Evolutionary conservation across 1,140 invertebrate genomes (phyloP).

Genomic region (Zaprionus vittiger): DNA sequence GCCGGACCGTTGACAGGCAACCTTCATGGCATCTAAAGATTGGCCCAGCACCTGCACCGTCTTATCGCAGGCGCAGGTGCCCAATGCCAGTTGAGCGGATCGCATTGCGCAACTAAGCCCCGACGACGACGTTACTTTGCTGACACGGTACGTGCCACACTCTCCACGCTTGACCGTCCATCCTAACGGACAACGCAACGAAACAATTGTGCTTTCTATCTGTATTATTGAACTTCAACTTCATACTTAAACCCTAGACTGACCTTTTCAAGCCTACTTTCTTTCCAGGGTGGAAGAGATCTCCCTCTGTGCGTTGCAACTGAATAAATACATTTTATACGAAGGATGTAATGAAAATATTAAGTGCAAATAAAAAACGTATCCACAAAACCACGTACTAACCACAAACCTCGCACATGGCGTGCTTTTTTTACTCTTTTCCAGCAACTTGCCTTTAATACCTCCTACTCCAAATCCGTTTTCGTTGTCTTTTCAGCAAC

Average conservation of each 20-base stretch:
- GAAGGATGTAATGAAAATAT: neutral
- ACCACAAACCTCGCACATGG: slow-evolving; percentile 55
- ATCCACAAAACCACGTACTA: slow-evolving; percentile 46
- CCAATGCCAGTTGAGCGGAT: slow-evolving; percentile 21
- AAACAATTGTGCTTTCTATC: no score
- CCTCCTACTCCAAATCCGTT: neutral
- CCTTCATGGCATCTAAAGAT: slow-evolving; percentile 45
- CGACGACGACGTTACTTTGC: slow-evolving; percentile 23
- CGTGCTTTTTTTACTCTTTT: slow-evolving; percentile 42
- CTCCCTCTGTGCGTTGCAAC: neutral
- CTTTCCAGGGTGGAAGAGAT: neutral
- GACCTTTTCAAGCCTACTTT: neutral
- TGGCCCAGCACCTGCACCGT: slow-evolving; percentile 60
- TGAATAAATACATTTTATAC: neutral
- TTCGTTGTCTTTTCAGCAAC: slow-evolving; percentile 25
- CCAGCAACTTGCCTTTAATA: neutral
- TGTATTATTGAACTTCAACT: no score
- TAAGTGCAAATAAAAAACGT: slow-evolving; percentile 51
- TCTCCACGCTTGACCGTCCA: slow-evolving; percentile 19
- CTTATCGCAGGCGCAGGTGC: slow-evolving; percentile 38
- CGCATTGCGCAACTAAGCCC: slow-evolving; percentile 19
- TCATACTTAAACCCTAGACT: no score
- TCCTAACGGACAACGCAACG: no score
- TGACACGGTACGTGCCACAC: slow-evolving; percentile 47
- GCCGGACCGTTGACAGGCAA: slow-evolving; percentile 27